Evolutionary conservation across 2,113 vertebrate genomes (phyloP), one percentile per base, ranked within the genome.

Genomic region (Hassar affinis): DNA sequence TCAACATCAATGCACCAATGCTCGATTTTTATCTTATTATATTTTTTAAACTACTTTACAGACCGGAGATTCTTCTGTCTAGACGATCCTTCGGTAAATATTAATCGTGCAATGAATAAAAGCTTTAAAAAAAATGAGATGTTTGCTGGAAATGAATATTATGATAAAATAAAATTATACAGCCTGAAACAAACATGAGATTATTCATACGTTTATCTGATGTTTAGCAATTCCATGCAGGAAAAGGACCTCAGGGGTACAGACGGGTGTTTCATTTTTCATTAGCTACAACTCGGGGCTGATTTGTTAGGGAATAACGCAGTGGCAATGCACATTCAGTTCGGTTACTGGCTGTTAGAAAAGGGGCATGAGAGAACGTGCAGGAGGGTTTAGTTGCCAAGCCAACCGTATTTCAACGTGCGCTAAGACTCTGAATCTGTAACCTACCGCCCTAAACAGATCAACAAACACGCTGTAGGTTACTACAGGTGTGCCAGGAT

Each of bases 351-450:
- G 22, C 27, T 78, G 76, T 45, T 35, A 59, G 56, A 47, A 57
- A 62, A 62, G 83, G 61, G 42, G 78, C 35, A 54, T 66, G 51
- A 77, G 78, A 27, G 79, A 17, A 79, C 59, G 35, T 71, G 71
- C 56, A 27, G 78, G 76, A 78, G 82, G 78, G 80, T 85, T 80
- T 30, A 3, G 80, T 85, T 87, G 80, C 86, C 84, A 87, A 87
- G 86, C 82, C 86, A 87, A 85, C 86, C 82, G 15, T 84, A 75
- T 81, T 79, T 61, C 75, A 47, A 83, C 61, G 22, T 68, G 79
- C 30, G 45, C 18, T 35, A 64, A 81, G 42, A 33, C 75, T 30
- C 49, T 33, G 33, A 42, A 59, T 35, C 54, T 42, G 1, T 59
- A 45, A n/a, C 20, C 54, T 42, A 17, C 56, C 25, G 12, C 6